Evolutionary conservation across 2,888 invertebrate species (phyloP), one percentile per base, ranked within the genome.

Genomic region (Leucania comma): DNA sequence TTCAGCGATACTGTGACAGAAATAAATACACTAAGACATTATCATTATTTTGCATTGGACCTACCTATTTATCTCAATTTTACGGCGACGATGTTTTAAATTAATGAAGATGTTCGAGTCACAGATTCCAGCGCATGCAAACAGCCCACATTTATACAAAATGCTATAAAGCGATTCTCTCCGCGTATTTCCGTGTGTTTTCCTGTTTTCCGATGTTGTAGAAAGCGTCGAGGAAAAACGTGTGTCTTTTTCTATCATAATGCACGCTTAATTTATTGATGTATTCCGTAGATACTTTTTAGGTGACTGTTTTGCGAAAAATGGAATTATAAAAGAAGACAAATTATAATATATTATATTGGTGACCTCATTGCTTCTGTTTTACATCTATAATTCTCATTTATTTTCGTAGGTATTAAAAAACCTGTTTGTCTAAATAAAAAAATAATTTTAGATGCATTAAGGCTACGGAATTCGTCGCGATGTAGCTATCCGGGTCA

Each of bases 141-240:
- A 74, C 59, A 42, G 60, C 61, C 46, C 20, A 50, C 68, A 69
- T 69, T 65, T 63, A 68, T 60, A 65, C 61, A 65, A 66, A 82
- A 65, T 67, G 61, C 54, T 64, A 29, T 60, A 58, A 65, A 72
- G 48, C 68, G 56, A 86, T 86, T 84, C 86, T 72, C 74, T 84
- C 68, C 75, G 68, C 72, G 82, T 82, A 79, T 82, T 79, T 76
- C 74, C 78, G 68, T 71, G 61, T 75, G 60, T 77, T 84, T 84
- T 76, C 77, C 85, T 83, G 76, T 79, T 85, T 76, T 83, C 81
- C 72, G 68, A 66, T 78, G 80, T 67, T 56, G 68, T 76, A 81
- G 84, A 84, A 86, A 84, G 82, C 69, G 72, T 69, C 68, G 51
- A 76, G 78, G 69, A 84, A 72, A 85, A 68, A 82, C 74, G 83